A percentile compares a stretch with the other conserved stretches of the same genome.
Evolutionary conservation across 2,888 invertebrate species (phyloP).

Genomic region (Cremastinae sp.): DNA sequence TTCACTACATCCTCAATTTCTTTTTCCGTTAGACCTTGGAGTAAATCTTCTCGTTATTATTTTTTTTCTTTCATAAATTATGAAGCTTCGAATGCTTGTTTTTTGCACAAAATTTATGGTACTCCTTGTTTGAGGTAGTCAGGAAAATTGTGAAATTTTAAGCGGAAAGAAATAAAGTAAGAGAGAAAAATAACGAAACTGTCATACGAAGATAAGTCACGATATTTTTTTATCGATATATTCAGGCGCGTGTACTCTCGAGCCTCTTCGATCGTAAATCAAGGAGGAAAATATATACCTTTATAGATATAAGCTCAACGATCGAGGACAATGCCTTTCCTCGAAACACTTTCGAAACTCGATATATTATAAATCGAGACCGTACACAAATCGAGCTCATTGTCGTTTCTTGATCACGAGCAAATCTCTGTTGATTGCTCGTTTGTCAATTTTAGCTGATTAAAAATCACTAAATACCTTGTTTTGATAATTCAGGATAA

Average conservation of each 20-base stretch:
- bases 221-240: constrained; percentile 50
- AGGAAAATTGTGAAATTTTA: too few relatives aligned
- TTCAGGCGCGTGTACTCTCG: background rate
- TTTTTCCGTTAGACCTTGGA: constrained; percentile 7
- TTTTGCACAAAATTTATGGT: background rate
- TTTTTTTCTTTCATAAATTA: background rate
- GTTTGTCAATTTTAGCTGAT: too few relatives aligned
- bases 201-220: constrained; percentile 2
- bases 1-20: too few relatives aligned
- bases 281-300: background rate
- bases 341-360: constrained; percentile 37
- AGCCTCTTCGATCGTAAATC: constrained; percentile 35
- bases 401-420: background rate
- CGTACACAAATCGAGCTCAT: background rate
- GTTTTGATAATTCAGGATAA: too few relatives aligned
- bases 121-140: too few relatives aligned
- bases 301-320: background rate
- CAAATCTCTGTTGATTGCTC: background rate
- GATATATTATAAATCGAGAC: background rate
- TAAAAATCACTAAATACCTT: too few relatives aligned
- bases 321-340: constrained; percentile 40
- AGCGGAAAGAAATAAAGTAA: background rate
- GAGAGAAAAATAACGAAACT: too few relatives aligned
- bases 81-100: background rate
- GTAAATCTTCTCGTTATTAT: background rate